phyloP scores from a whole-genome alignment of 2,797 vertebrate species.

The Oreonectes daqikongensis region DNA sequence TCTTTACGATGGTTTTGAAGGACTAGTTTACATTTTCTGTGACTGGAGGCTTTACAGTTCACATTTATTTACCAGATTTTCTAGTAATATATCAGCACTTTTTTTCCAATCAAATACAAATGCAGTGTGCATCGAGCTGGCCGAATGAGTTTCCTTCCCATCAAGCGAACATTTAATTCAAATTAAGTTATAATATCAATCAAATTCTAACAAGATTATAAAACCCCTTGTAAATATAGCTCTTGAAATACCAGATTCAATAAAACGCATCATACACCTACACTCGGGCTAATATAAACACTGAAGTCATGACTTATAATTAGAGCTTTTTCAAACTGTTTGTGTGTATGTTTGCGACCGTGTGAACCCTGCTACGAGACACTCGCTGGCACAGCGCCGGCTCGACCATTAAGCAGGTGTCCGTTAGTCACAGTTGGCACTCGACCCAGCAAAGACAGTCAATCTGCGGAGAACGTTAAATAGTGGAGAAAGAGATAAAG shows the following conservation, averaged over 20 bases:
- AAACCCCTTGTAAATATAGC: too few relatives aligned
- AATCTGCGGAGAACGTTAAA: conserved; percentile 21
- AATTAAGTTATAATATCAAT: neutral
- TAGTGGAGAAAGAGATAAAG: conserved; percentile 32
- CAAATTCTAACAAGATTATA: too few relatives aligned
- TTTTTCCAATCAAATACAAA: too few relatives aligned
- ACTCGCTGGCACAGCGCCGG: conserved; percentile 50
- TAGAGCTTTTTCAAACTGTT: neutral
- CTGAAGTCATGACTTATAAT: neutral
- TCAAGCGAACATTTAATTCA: neutral
- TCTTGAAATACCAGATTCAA: neutral
- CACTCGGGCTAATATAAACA: neutral
- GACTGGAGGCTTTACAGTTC: too few relatives aligned
- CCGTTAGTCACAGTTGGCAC: conserved; percentile 48
- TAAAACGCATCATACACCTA: neutral
- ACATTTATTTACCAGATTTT: too few relatives aligned
- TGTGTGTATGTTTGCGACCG: neutral
- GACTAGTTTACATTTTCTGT: too few relatives aligned
- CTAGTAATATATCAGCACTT: too few relatives aligned
- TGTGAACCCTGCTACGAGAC: neutral
- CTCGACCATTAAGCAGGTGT: conserved; percentile 57
- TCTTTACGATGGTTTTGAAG: too few relatives aligned
- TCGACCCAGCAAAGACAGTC: conserved; percentile 29
- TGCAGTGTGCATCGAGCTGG: too few relatives aligned
- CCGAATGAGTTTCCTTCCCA: too few relatives aligned